Evolutionary conservation across 2,113 vertebrate species (phyloP), one percentile per base, ranked within the genome.

Genomic region (Ardeotis arabs): DNA sequence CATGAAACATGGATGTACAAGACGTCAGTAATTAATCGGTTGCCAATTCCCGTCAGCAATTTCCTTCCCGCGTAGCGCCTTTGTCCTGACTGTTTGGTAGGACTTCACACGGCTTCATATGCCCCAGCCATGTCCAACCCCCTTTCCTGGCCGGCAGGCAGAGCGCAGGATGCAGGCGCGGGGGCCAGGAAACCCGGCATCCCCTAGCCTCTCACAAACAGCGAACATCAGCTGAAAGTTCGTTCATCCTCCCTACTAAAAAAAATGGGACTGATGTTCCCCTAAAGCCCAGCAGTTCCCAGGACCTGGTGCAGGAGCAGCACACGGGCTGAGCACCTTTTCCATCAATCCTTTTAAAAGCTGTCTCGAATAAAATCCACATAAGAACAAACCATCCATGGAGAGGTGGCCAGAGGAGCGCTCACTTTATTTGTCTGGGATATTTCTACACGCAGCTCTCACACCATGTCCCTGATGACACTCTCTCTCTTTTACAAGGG

Each of bases 251-350:
- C 24, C 31, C 27, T 72, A 37, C 29, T 49, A 27, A 55, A 55
- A 67, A 72, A 23, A 13, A 3, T 3, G 52, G 5, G 58, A 39
- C 1, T 4, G 0, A 60, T 22, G 8, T 1, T 10, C 5, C 9
- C 8, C 7, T 2, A 0, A 63, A 90, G 35, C 4, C 44, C 37
- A 41, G n/a, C 14, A 7, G 2, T 17, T 44, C 21, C 21, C 39
- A 33, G 50, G 31, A 29, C 19, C 15, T 25, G 64, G 45, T 12
- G 1, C 27, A 55, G 64, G 27, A 85, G 44, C 3, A 20, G 31
- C 1, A 0, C 10, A 14, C 17, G 25, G 20, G 33, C 21, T 75
- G 20, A 44, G 12, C 0, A 0, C 24, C 23, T 69, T 45, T 0
- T 0, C 7, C 25, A 55, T 45, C 16, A 59, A 31, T 17, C 23